phyloP scores from a whole-genome alignment of 1,140 invertebrate genomes.

The Bombus confusus region DNA sequence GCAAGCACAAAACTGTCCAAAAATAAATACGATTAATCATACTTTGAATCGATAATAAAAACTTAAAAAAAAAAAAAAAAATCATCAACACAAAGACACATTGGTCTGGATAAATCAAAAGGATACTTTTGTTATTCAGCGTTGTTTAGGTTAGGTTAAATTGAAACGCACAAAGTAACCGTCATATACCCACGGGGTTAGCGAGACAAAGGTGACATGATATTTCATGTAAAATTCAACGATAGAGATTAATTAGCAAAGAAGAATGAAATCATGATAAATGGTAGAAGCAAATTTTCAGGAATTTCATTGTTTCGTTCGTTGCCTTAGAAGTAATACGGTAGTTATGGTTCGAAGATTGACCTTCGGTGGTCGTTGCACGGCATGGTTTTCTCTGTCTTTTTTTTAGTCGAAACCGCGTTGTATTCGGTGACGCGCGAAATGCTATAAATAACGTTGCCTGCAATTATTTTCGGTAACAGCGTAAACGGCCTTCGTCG shows the following conservation, averaged over 20 bases:
- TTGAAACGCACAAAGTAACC: conserved; percentile 33
- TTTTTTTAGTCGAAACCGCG: conserved; percentile 57
- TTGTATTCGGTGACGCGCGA: conserved; percentile 67
- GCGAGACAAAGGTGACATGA: conserved; percentile 32
- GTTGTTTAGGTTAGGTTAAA: conserved; percentile 58
- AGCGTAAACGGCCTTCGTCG: conserved; percentile 22
- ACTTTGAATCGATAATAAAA: not conserved
- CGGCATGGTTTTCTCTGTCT: conserved; percentile 55
- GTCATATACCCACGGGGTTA: conserved; percentile 31
- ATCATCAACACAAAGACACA: not conserved
- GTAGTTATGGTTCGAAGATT: conserved; percentile 59
- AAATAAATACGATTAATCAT: not conserved
- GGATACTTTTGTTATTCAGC: conserved; percentile 26
- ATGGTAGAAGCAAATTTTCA: not conserved
- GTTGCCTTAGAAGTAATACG: conserved; percentile 34
- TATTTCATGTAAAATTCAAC: conserved; percentile 34
- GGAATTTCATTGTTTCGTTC: conserved; percentile 31
- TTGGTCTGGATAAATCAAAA: not conserved
- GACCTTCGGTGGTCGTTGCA: conserved; percentile 69
- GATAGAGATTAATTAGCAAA: conserved; percentile 7
- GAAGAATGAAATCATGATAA: not conserved
- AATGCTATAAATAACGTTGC: conserved; percentile 77
- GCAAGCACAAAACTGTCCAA: conserved; percentile 11
- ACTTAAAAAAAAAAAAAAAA: not conserved
- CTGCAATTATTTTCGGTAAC: conserved; percentile 49